Base-by-base conservation (phyloP, 1,140 invertebrate genomes). In the Riptortus pedestris region DNA sequence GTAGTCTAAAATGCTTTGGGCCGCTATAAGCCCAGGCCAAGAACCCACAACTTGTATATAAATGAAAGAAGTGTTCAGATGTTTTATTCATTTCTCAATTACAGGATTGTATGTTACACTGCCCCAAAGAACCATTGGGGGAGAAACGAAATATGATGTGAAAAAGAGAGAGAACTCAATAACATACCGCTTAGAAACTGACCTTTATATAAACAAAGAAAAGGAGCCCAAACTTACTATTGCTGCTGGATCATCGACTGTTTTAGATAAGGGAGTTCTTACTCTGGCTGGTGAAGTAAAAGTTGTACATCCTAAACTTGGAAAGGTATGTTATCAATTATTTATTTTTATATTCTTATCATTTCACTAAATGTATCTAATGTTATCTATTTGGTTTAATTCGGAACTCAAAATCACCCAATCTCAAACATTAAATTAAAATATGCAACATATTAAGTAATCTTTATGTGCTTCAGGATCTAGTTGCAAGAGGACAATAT, bases 201-300 rank as follows among this genome's bases (percentile, higher is more conserved):
- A 75, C 16, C 74, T 87, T 48, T 87, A 84, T 72, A 72, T 86
- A 14, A 84, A 90, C 73, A 86, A 87, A 69, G 80, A 82, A 64
- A 80, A 80, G 60, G 79, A 83, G 47, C 85, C 86, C 0, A 77
- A 82, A 26, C 26, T 67, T 26, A 58, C 52, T n/a, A 60, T 69
- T 12, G 33, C 67, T 31, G 59, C 59, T 18, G 51, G 31, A 28
- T 28, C 47, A 18, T 47, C 38, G 5, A 18, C 52, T 2, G 38
- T 47, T 12, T 58, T 29, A 14, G 65, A 62, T 24, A 65, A 77
- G 27, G 74, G 79, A 43, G 67, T 74, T 2, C 67, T 79, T 20
- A 77, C 74, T 5, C 65, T 80, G 0, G 76, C 73, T 4, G 81
- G 81, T 4, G 79, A 84, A 64, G 67, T 82, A 0, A 82, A 80